phyloP scores from a whole-genome alignment of 1,140 invertebrate species.

The Teleogryllus occipitalis region DNA sequence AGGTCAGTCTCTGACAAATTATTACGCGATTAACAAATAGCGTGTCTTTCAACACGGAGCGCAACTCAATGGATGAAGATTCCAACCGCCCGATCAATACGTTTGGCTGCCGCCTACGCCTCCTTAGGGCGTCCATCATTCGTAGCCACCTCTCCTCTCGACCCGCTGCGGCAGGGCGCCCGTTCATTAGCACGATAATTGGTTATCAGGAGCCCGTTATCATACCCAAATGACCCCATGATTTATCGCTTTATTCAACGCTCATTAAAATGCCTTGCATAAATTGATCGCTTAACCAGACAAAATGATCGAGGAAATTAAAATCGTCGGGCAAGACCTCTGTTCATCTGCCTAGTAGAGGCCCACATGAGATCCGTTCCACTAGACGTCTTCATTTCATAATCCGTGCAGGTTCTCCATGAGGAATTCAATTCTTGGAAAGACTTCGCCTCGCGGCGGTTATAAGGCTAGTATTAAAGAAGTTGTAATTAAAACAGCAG shows the following conservation, averaged over 20 bases:
- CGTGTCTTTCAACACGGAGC: too few relatives aligned
- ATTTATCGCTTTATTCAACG: neutral
- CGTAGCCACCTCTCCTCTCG: too few relatives aligned
- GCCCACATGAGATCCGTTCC: neutral
- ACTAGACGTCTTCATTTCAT: neutral
- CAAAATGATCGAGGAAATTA: neutral
- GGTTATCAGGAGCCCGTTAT: neutral
- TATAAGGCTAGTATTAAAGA: too few relatives aligned
- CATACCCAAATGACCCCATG: neutral
- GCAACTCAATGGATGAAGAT: too few relatives aligned
- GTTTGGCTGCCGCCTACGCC: too few relatives aligned
- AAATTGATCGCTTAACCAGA: neutral
- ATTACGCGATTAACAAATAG: too few relatives aligned
- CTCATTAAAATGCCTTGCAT: neutral
- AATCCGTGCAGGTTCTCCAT: neutral
- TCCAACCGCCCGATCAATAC: too few relatives aligned
- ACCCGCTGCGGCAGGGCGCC: too few relatives aligned
- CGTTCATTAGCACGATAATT: neutral
- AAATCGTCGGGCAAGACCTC: neutral
- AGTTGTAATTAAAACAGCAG: too few relatives aligned
- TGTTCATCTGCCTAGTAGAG: neutral
- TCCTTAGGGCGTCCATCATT: too few relatives aligned
- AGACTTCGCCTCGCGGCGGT: neutral
- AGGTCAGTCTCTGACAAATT: too few relatives aligned
- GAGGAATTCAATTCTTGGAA: neutral